These are phyloP conservation scores for Halichondria panicea DNA, from an alignment of 37 sponge, comb jelly and placozoan species.

Conservation along the genomic window DNA sequence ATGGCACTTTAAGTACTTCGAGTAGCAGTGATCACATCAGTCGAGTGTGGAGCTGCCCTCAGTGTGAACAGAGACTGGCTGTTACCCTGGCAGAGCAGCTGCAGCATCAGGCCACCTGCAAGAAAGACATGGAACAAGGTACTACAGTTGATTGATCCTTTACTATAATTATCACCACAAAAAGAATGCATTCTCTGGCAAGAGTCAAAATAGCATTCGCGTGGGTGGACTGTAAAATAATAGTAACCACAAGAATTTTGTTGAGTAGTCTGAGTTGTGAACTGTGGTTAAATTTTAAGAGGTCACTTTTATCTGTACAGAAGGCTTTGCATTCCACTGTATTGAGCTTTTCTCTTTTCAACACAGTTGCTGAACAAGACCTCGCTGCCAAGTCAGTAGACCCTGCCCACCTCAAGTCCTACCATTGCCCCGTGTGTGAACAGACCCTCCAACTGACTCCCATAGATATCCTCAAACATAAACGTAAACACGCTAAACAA, in stretches of 20 bases:
- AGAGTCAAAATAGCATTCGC: too few species aligned
- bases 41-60: slow-evolving; percentile 66
- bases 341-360: too few species aligned
- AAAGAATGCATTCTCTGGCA: background rate
- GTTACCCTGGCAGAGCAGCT: slow-evolving; percentile 73
- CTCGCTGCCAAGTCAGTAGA: too few species aligned
- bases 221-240: too few species aligned
- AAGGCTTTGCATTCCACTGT: too few species aligned
- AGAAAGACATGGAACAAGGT: slow-evolving; percentile 3
- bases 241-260: too few species aligned
- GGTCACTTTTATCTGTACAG: too few species aligned
- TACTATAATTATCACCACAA: background rate
- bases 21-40: slow-evolving; percentile 42
- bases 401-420: slow-evolving; percentile 14
- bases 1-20: too few species aligned
- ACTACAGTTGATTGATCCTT: background rate
- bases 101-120: slow-evolving; percentile 62
- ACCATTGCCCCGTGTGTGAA: slow-evolving; percentile 50
- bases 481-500: slow-evolving; percentile 46
- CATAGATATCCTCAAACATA: slow-evolving; percentile 73
- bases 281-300: too few species aligned
- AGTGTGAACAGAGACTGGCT: slow-evolving; percentile 46
- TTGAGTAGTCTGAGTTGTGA: too few species aligned
- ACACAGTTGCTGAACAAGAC: too few species aligned
- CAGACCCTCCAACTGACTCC: slow-evolving; percentile 36